Percentiles rank a stretch among this genome's conserved stretches.
Evolutionary conservation across 2,113 vertebrate species (phyloP).

Genomic region (Cephalopholis sonnerati): DNA sequence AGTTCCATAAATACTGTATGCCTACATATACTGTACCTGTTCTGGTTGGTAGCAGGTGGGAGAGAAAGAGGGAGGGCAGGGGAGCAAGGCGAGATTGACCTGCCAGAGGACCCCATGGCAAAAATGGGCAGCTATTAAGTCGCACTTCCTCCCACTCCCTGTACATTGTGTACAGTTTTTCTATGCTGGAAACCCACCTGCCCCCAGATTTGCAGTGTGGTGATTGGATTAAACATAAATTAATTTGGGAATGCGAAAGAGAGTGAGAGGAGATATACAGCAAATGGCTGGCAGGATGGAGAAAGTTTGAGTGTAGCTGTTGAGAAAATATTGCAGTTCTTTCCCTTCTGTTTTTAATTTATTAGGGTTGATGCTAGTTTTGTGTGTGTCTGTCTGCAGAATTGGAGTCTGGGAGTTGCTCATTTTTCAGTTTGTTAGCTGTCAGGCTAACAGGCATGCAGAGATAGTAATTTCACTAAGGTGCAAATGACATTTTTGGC

Average conservation of each 20-base stretch:
- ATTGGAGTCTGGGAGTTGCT: neutral
- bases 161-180: neutral
- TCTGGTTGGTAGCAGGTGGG: neutral
- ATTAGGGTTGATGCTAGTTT: neutral
- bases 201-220: neutral
- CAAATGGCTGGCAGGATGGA: neutral
- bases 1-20: neutral
- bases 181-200: neutral
- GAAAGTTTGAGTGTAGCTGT: neutral
- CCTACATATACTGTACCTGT: neutral
- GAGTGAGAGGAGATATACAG: neutral
- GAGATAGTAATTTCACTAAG: neutral
- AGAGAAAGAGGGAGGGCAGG: neutral
- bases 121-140: neutral
- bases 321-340: neutral
- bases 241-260: neutral
- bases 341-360: neutral
- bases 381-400: neutral
- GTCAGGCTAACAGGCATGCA: neutral
- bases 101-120: neutral
- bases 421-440: neutral
- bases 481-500: neutral
- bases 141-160: neutral
- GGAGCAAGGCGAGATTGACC: neutral
- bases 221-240: constrained; percentile 12